Evolutionary conservation across 1,140 invertebrate species (phyloP).

Genomic region (Latrodectus geometricus): DNA sequence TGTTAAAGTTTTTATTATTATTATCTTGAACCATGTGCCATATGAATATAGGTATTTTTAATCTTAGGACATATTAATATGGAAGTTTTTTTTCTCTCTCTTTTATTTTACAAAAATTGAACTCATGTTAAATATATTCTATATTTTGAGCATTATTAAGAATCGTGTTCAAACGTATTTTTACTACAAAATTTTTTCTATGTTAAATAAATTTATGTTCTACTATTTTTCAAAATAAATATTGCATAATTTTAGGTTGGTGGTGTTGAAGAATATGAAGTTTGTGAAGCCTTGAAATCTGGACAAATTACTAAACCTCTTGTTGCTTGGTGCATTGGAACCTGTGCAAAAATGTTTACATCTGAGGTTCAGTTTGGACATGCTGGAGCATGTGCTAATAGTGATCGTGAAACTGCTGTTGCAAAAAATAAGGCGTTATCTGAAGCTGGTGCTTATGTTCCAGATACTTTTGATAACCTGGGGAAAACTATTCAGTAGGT

Average conservation of each 20-base stretch:
- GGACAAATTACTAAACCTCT: conserved; percentile 91
- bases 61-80: too few species aligned
- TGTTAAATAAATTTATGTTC: too few species aligned
- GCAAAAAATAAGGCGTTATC: conserved; percentile 91
- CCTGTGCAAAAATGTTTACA: conserved; percentile 66
- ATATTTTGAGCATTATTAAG: too few species aligned
- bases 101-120: too few species aligned
- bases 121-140: too few species aligned
- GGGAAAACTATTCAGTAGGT: conserved; percentile 79
- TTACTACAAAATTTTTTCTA: too few species aligned
- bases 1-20: too few species aligned
- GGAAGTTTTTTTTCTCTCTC: too few species aligned
- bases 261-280: conserved; percentile 99
- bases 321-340: conserved; percentile 83
- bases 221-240: too few species aligned
- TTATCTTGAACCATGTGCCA: too few species aligned
- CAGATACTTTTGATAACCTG: conserved; percentile 92
- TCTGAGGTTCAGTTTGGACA: conserved; percentile 96
- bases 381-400: conserved; percentile 97
- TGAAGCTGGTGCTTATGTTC: conserved; percentile 88
- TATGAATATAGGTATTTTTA: too few species aligned
- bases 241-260: conserved; percentile 76
- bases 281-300: conserved; percentile 87
- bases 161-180: too few species aligned
- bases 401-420: conserved; percentile 91